Conservation (phyloP, 2,113 vertebrate genomes). For the Lates calcarifer region DNA sequence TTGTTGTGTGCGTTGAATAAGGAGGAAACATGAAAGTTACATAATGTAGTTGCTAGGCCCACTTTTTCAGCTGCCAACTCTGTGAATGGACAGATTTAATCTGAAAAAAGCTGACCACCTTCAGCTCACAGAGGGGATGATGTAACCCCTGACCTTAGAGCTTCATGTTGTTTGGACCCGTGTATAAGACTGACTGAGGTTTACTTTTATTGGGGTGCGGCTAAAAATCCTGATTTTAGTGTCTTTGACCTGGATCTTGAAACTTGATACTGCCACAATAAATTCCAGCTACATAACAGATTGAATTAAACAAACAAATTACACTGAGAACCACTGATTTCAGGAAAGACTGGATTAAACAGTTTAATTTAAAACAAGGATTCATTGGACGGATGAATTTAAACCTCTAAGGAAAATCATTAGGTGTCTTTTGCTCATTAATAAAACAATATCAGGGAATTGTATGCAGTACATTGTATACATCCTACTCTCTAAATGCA, state of each 20-base stretch:
- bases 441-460: not conserved
- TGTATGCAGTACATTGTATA: too few species aligned
- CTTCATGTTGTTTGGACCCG: not conserved
- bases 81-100: conserved; percentile 48
- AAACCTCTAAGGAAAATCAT: too few species aligned
- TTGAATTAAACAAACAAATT: too few species aligned
- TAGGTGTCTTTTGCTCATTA: not conserved
- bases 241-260: not conserved
- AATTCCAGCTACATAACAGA: too few species aligned
- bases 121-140: conserved; percentile 8
- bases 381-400: too few species aligned
- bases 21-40: conserved; percentile 30
- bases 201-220: not conserved
- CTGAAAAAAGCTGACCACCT: conserved; percentile 33
- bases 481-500: not conserved
- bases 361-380: too few species aligned
- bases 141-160: conserved; percentile 24
- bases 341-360: too few species aligned
- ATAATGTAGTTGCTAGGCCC: conserved; percentile 19
- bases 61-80: conserved; percentile 30
- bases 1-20: conserved; percentile 44
- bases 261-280: not conserved
- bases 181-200: not conserved
- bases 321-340: too few species aligned
- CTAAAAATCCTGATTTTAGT: not conserved